A percentile compares a stretch with the other conserved stretches of the same genome.
These are phyloP conservation scores for Istiophorus platypterus DNA, from an alignment of 2,113 vertebrate genomes.

Conservation along the genomic window DNA sequence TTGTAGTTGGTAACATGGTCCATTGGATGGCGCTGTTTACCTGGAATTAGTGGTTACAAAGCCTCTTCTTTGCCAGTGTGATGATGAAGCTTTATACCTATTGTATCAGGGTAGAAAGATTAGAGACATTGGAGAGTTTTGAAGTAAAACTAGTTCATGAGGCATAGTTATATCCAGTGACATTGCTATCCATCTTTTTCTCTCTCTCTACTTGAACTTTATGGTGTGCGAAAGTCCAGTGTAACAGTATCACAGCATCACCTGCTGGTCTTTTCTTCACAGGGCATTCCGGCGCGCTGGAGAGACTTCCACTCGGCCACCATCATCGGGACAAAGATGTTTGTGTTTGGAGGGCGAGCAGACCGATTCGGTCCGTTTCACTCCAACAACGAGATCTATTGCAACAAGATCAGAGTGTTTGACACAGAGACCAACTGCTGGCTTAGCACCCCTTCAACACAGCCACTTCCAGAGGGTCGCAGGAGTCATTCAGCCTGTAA, in stretches of 20 bases:
- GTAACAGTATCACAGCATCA: background rate
- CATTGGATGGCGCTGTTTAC: slow-evolving; percentile 67
- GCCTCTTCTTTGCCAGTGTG: background rate
- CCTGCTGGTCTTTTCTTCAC: slow-evolving; percentile 1
- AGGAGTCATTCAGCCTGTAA: slow-evolving; percentile 98
- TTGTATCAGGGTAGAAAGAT: slow-evolving; percentile 4
- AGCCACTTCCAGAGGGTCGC: slow-evolving; percentile 91
- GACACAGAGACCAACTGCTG: slow-evolving; percentile 95
- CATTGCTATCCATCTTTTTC: background rate
- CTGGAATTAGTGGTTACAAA: background rate
- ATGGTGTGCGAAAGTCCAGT: background rate
- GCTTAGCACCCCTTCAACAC: slow-evolving; percentile 90
- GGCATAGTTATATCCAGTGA: background rate
- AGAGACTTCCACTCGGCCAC: slow-evolving; percentile 99
- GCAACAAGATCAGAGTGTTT: slow-evolving; percentile 96
- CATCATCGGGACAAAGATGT: slow-evolving; percentile 96
- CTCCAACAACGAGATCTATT: slow-evolving; percentile 99
- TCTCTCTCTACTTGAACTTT: background rate
- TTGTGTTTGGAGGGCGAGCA: slow-evolving; percentile 95
- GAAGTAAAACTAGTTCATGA: background rate
- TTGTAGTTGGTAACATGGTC: slow-evolving; percentile 1
- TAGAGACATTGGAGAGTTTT: background rate
- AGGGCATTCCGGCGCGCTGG: slow-evolving; percentile 96
- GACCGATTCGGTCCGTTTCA: slow-evolving; percentile 98
- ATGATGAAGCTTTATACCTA: background rate